A percentile compares a stretch with the other conserved stretches of the same genome.
Evolutionary conservation across 2,797 vertebrate genomes (phyloP).

Genomic region (Prionace glauca): DNA sequence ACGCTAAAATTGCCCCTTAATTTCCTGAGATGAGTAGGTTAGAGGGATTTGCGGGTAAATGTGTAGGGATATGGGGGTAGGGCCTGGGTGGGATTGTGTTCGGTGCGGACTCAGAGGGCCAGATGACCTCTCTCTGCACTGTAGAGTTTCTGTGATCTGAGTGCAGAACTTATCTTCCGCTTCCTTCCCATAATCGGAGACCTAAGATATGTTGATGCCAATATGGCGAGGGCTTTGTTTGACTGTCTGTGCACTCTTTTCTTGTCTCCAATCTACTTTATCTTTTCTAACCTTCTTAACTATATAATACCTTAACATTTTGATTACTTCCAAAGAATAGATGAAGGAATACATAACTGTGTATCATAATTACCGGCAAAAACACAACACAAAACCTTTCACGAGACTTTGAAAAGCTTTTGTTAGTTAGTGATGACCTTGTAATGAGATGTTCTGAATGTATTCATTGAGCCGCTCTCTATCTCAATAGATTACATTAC

Average conservation of each 20-base stretch:
- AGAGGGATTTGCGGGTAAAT: no score
- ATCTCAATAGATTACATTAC: background rate
- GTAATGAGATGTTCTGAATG: conserved; percentile 7
- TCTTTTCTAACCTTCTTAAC: background rate
- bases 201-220: background rate
- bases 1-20: no score
- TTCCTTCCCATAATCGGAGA: background rate
- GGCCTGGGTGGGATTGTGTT: no score
- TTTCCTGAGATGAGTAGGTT: no score
- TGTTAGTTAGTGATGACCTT: background rate
- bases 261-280: background rate
- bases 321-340: background rate
- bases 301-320: background rate
- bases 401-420: background rate
- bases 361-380: background rate
- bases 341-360: background rate
- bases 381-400: background rate
- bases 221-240: background rate
- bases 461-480: background rate
- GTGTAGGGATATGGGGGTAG: no score
- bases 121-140: no score
- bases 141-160: background rate
- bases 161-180: background rate
- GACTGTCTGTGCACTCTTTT: background rate
- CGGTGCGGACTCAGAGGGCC: no score